Evolutionary conservation across 2,888 invertebrate species (phyloP), one percentile per base, ranked within the genome.

Genomic region (Microplitis manilae): DNA sequence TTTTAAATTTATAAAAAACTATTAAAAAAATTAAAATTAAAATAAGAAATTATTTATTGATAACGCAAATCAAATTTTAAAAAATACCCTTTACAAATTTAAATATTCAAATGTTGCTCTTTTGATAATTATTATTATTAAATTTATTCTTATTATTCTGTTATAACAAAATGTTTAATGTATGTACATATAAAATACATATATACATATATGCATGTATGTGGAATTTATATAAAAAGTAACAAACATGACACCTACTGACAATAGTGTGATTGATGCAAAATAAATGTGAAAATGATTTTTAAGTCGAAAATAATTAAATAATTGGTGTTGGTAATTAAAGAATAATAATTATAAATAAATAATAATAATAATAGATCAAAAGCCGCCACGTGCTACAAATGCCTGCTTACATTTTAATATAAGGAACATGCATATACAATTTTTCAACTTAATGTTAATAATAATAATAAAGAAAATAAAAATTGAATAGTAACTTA

Each of bases 381-480:
- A 15, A 64, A 50, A 38, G 60, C 15, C 39, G 62, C 7, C 39
- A 68, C 68, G 76, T 76, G 72, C 67, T 76, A 20, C 39, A 17
- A 62, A 69, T 64, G 64, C 38, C 70, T 69, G n/a, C 39, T 70
- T 65, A 64, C 70, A 70, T 64, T 17, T 17, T 74, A 71, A 60
- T 30, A 30, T 30, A 30, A 17, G 38, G 69, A 64, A 71, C 76
- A 73, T 77, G 76, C 78, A 81, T 76, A 76, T 81, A 82, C 83
- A 81, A 83, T 80, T 81, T 83, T 83, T 76, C 83, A 83, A 83
- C 82, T 80, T 82, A 81, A 82, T 72, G 41, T 60, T 70, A 68
- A 41, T 62, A 50, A 17, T 41, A 41, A 9, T 41, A 41, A 50
- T 62, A 65, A 67, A 73, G 62, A 77, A 69, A 39, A 20, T 70